Evolutionary conservation across 2,888 invertebrate species (phyloP).

Genomic region (Cephus runcator): DNA sequence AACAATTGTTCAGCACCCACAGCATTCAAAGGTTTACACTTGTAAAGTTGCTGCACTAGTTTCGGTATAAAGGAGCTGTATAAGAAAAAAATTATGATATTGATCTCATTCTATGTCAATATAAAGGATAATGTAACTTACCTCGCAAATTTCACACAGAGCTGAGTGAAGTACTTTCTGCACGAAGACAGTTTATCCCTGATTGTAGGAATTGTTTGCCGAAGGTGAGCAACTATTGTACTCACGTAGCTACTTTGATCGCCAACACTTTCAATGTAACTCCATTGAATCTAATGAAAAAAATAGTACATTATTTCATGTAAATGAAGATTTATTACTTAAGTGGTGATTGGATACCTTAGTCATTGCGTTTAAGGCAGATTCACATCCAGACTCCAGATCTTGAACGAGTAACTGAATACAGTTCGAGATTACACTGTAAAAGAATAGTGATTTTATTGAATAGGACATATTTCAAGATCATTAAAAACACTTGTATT

Average conservation of each 20-base stretch:
- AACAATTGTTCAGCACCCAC: conserved; percentile 95
- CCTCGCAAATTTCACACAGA: conserved; percentile 95
- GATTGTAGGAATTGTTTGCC: conserved; percentile 87
- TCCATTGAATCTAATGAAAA: conserved; percentile 82
- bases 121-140: conserved; percentile 52
- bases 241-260: conserved; percentile 97
- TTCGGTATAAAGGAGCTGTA: conserved; percentile 91
- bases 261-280: conserved; percentile 91
- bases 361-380: conserved; percentile 90
- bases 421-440: conserved; percentile 82
- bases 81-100: conserved; percentile 19
- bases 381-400: conserved; percentile 93
- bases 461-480: conserved; percentile 5
- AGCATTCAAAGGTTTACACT: conserved; percentile 83
- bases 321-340: not conserved
- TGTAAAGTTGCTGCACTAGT: conserved; percentile 89
- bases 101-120: not conserved
- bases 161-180: conserved; percentile 97
- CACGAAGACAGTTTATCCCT: conserved; percentile 91
- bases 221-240: conserved; percentile 86
- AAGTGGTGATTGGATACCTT: conserved; percentile 70
- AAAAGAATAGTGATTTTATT: conserved; percentile 37
- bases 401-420: conserved; percentile 94
- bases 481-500: not conserved
- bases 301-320: not conserved